A percentile compares a stretch with the other conserved stretches of the same genome.
These are phyloP conservation scores for Drosophila limbata DNA, from an alignment of 2,888 invertebrate genomes.

Conservation along the genomic window DNA sequence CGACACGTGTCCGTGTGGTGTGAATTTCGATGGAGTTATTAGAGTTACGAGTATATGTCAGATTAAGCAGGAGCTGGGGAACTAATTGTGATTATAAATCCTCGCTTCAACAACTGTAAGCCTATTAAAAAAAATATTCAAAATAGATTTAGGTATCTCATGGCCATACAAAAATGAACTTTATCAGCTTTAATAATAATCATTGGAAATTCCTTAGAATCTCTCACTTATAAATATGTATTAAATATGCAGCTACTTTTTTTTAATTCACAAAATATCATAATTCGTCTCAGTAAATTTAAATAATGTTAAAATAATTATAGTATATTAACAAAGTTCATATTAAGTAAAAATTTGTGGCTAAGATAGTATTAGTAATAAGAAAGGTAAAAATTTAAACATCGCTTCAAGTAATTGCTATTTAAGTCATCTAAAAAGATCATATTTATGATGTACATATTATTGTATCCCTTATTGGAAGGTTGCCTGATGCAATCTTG, in stretches of 20 bases:
- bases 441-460: background rate
- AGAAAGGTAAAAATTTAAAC: background rate
- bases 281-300: background rate
- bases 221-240: background rate
- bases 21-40: slow-evolving; percentile 39
- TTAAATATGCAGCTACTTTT: background rate
- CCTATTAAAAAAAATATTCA: background rate
- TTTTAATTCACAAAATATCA: background rate
- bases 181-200: background rate
- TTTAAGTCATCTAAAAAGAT: background rate
- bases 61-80: background rate
- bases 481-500: no score
- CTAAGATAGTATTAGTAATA: background rate
- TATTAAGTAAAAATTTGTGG: background rate
- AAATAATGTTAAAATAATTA: background rate
- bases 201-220: background rate
- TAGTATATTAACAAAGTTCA: background rate
- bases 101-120: background rate
- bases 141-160: background rate
- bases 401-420: background rate
- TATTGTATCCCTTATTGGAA: background rate
- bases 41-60: slow-evolving; percentile 1
- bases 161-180: background rate
- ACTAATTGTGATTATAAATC: background rate
- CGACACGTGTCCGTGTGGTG: slow-evolving; percentile 63